Evolutionary conservation across 2,888 invertebrate species (phyloP).

Genomic region (Andrena hattorfiana): DNA sequence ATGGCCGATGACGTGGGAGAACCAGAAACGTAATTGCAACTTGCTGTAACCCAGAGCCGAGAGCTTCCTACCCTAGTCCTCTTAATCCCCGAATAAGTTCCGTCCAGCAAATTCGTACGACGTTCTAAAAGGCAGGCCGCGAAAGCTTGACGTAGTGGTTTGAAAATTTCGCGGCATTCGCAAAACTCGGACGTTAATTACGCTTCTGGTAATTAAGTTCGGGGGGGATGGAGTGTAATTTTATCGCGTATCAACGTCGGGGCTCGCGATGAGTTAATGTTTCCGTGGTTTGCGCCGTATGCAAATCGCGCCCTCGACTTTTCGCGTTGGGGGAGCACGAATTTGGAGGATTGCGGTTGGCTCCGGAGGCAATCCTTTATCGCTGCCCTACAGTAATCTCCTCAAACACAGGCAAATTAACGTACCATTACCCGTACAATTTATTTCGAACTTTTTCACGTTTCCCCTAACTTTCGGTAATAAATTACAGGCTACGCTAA

Average conservation of each 20-base stretch:
- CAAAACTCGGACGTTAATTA: conserved; percentile 40
- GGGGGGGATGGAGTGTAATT: conserved; percentile 36
- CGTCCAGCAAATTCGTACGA: background rate
- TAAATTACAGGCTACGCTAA: no score
- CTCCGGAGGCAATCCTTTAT: conserved; percentile 5
- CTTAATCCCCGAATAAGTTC: background rate
- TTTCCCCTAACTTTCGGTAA: no score
- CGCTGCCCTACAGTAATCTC: background rate
- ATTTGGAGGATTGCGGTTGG: conserved; percentile 11
- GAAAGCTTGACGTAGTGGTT: background rate
- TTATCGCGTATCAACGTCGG: conserved; percentile 34
- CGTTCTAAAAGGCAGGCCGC: background rate
- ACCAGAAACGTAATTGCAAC: no score
- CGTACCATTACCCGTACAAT: no score
- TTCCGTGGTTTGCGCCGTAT: conserved; percentile 20
- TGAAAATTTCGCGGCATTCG: background rate
- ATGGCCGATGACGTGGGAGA: no score
- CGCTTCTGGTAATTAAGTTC: conserved; percentile 45
- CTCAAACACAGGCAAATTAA: no score
- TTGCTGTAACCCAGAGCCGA: background rate
- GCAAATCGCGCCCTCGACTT: conserved; percentile 1
- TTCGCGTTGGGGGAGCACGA: background rate
- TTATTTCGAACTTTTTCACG: no score
- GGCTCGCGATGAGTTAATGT: conserved; percentile 21
- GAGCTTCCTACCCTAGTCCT: background rate